Evolutionary conservation across 2,888 invertebrate genomes (phyloP).

Genomic region (Drosophila mulleri): DNA sequence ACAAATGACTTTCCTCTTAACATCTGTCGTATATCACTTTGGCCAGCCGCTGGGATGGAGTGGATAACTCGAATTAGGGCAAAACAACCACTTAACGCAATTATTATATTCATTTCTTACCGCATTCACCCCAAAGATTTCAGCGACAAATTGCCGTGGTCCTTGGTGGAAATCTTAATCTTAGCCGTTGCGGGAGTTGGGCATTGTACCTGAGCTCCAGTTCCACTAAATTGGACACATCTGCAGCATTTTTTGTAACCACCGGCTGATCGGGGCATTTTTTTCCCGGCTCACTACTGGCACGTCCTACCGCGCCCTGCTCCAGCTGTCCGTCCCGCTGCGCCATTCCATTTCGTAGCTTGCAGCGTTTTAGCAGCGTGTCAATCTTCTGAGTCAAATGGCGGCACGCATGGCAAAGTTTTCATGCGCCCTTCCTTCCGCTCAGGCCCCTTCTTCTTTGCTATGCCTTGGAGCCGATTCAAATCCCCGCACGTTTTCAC

Average conservation of each 20-base stretch:
- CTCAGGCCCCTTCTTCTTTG: not conserved
- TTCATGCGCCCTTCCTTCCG: conserved; percentile 29
- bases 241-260: conserved; percentile 62
- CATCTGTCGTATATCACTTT: conserved; percentile 34
- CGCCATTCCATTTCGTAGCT: conserved; percentile 24
- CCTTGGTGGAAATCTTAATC: conserved; percentile 51
- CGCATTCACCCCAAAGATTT: conserved; percentile 35
- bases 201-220: conserved; percentile 47
- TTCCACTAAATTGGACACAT: conserved; percentile 79
- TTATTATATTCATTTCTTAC: conserved; percentile 72
- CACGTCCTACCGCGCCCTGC: conserved; percentile 13
- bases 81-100: conserved; percentile 67
- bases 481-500: conserved; percentile 77
- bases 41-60: not conserved
- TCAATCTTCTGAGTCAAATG: conserved; percentile 77
- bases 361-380: conserved; percentile 72
- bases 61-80: conserved; percentile 19
- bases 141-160: conserved; percentile 21
- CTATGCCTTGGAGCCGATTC: conserved; percentile 35
- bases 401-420: conserved; percentile 77
- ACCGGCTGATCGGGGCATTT: conserved; percentile 38
- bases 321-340: conserved; percentile 1
- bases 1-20: not conserved
- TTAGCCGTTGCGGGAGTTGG: conserved; percentile 55
- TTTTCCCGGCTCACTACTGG: conserved; percentile 24